Evolutionary conservation across 2,113 vertebrate species (phyloP), one percentile per base, ranked within the genome.

Genomic region (Lepisosteus osseus): DNA sequence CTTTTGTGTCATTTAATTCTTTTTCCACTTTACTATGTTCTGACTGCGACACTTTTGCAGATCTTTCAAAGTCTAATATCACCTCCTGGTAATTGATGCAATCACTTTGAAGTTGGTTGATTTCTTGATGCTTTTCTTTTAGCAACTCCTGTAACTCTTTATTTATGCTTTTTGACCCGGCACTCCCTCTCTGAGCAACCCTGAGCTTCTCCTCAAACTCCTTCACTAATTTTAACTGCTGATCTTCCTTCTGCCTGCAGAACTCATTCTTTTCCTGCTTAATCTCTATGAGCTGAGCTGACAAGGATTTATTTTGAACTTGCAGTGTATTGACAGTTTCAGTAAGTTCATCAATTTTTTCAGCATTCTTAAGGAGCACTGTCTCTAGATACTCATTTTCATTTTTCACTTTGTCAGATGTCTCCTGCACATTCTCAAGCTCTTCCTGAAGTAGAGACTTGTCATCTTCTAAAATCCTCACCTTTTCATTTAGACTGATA

Each of bases 41-140:
- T 1, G 85, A 84, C 54, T 88, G 84, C 0, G 86, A 88, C 11
- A 82, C 72, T 79, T 94, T 95, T 65, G 90, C 57, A 68, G 91
- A 83, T 40, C 83, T 89, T 76, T 96, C 94, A 44, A 96, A 76
- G 71, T 94, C 90, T 47, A 95, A 80, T 67, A 96, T 92, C 59
- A 93, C 55, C 56, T 95, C 93, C 72, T 96, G 95, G 80, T 94
- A 94, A 74, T 80, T 87, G 42, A 96, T 90, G 54, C 93, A 95
- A 87, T 95, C 92, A 3, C 91, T 90, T 13, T 96, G 95, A 56
- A 96, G 87, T 15, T 93, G 91, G 57, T 82, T 95, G 54, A 95
- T 91, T 82, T 96, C 94, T 69, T 91, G 94, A 54, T 96, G 95
- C 64, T 96, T 96, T 71, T 95, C 94, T 73, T 88, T 95, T 4